These are phyloP conservation scores for Leptinotarsa rubiginosa DNA, from an alignment of 2,888 invertebrate genomes.

Conservation along the genomic window DNA sequence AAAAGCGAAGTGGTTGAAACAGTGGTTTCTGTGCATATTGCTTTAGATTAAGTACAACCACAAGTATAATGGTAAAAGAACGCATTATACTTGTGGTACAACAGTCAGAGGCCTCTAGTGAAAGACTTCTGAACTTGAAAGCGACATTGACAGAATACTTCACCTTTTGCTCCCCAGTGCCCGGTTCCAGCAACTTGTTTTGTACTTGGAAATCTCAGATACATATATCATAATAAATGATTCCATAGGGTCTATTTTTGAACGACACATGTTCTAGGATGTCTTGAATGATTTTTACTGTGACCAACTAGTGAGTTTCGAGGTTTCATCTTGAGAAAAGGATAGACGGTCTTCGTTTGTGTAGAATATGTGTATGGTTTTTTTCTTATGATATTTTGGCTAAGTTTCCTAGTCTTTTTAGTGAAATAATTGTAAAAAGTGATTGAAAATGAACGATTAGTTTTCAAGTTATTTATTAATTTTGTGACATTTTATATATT, in stretches of 20 bases:
- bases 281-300: constrained; percentile 9
- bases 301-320: neutral
- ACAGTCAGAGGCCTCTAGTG: too few species aligned
- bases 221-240: neutral
- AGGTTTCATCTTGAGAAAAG: constrained; percentile 21
- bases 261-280: neutral
- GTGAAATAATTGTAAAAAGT: neutral
- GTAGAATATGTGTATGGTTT: neutral
- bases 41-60: too few species aligned
- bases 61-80: too few species aligned
- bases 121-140: too few species aligned
- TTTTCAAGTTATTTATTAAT: neutral
- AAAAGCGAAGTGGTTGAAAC: too few species aligned
- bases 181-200: too few species aligned
- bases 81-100: too few species aligned
- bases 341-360: constrained; percentile 6
- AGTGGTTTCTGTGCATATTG: too few species aligned
- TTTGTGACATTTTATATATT: neutral
- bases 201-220: too few species aligned
- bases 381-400: constrained; percentile 1
- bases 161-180: too few species aligned
- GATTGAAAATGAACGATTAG: neutral
- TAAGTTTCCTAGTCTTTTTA: neutral
- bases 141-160: too few species aligned
- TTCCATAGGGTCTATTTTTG: constrained; percentile 7